Base-by-base conservation (phyloP, 2,888 invertebrate species). In the Coelinius sp. region DNA sequence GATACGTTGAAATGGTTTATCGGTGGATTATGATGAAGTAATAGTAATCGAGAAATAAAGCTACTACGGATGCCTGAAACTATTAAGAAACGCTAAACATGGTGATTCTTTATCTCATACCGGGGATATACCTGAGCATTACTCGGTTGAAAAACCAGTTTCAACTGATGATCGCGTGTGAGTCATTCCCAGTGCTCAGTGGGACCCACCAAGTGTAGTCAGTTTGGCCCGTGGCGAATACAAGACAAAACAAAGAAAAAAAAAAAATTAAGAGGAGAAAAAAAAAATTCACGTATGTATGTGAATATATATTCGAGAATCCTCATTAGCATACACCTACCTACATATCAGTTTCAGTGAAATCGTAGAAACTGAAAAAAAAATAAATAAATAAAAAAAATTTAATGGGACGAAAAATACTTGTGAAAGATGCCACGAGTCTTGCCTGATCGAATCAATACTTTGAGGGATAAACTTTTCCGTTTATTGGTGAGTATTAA, bases 1-100 rank as follows among this genome's bases (percentile, higher is more conserved):
- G 12, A 35, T 31, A 59, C 20, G 17, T 17, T 27, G 35, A n/a
- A 22, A 14, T 59, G 14, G 12, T 35, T 17, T 35, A 35, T 59
- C 20, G 31, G 27, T n/a, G 20, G 31, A 35, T 31, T 31, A 14
- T 59, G 59, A 59, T 59, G 59, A 59, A 59, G 35, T 8, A 12
- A 59, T 35, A 59, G 31, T 59, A 17, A 59, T 17, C 35, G 20
- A 27, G 35, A 35, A 59, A 31, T 59, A 73, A 74, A 64, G 69
- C 74, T 72, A 76, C 76, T 65, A 73, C 75, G 67, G 76, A 76
- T 73, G 77, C 74, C 38, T 59, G 8, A 73, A 72, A 59, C 73
- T 74, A 76, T 77, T 75, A 75, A 75, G 73, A 74, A 77, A 77
- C 73, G 73, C 70, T 76, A 73, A 77, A 77, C 76, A 70, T 65